Percentiles rank a stretch among this genome's conserved stretches.
Conservation (phyloP, 2,113 vertebrate genomes). For the Callocephalon fimbriatum region DNA sequence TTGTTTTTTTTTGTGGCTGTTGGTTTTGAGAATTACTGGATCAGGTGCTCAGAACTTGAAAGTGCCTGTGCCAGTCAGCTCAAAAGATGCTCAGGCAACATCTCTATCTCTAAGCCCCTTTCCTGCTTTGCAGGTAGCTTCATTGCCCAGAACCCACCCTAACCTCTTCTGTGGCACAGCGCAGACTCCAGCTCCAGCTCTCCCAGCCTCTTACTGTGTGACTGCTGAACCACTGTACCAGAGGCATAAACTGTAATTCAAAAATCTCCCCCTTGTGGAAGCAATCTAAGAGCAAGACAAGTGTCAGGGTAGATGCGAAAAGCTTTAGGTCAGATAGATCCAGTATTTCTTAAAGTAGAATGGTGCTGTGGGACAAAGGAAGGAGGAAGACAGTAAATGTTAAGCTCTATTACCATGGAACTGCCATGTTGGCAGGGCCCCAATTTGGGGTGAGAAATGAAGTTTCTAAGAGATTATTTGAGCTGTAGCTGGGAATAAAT, state of each 20-base stretch:
- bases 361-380: background rate
- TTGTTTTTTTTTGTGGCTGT: background rate
- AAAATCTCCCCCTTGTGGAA: background rate
- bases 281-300: background rate
- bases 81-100: background rate
- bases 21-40: background rate
- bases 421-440: accelerated
- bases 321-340: background rate
- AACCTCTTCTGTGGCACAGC: background rate
- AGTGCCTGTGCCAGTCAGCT: background rate
- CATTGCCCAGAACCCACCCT: background rate
- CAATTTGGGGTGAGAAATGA: background rate
- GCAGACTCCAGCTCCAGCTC: background rate
- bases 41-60: background rate
- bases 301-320: accelerated
- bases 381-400: background rate
- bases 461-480: background rate
- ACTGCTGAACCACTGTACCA: accelerated
- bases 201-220: background rate
- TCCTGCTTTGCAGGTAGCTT: background rate
- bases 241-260: accelerated
- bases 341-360: background rate
- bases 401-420: background rate
- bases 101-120: background rate
- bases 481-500: background rate